Evolutionary conservation across 2,888 invertebrate genomes (phyloP), one percentile per base, ranked within the genome.

Genomic region (Metopia argyrocephala): DNA sequence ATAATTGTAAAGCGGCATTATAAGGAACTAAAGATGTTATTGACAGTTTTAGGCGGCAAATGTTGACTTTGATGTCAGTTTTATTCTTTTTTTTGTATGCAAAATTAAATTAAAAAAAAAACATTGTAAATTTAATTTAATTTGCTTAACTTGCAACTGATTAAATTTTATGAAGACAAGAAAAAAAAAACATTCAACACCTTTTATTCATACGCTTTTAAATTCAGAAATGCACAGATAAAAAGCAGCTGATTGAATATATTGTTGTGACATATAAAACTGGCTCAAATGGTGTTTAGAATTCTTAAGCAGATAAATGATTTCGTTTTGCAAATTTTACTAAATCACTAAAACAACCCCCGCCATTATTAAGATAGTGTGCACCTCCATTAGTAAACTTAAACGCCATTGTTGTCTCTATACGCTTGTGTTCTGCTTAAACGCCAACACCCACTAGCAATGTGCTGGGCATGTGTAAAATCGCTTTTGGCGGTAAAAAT

Each of bases 31-130:
- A 71, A 78, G 31, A 45, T 28, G 27, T 76, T 79, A 82, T 79
- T 82, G 82, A 76, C 74, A 78, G 82, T 76, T 79, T 76, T 73
- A 69, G 76, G 66, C 82, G 82, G 82, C 73, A 52, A 50, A 65
- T 45, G 12, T 25, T 59, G 5, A 46, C 82, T 82, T 82, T 82
- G 82, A 82, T 79, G 68, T 76, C 68, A 9, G 27, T 48, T 5
- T 21, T 23, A 23, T 38, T 12, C 38, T n/a, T n/a, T n/a, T n/a
- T n/a, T n/a, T n/a, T n/a, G n/a, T n/a, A n/a, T n/a, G n/a, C n/a
- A n/a, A n/a, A n/a, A n/a, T n/a, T n/a, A n/a, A n/a, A n/a, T n/a
- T n/a, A n/a, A n/a, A n/a, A n/a, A n/a, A n/a, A 64, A 18, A 66
- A 12, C 7, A 28, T 25, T 74, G n/a, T 18, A n/a, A n/a, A n/a